These are phyloP conservation scores for Leptopilina drosophilae DNA, from an alignment of 2,888 invertebrate species.

Conservation along the genomic window DNA sequence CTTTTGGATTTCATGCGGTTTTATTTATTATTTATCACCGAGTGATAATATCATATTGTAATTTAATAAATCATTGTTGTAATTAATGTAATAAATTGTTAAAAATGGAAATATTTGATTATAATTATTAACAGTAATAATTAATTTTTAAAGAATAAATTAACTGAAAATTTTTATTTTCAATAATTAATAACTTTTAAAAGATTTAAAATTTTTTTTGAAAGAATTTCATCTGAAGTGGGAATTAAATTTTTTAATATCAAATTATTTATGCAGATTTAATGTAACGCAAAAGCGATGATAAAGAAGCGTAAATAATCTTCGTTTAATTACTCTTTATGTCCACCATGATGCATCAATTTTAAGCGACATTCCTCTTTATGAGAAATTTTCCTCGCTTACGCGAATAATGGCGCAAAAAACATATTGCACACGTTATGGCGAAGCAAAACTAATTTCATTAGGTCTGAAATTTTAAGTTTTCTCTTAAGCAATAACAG, in stretches of 20 bases:
- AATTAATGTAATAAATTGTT: too few species aligned
- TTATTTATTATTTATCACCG: too few species aligned
- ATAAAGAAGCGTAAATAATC: constrained; percentile 10
- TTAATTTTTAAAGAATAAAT: too few species aligned
- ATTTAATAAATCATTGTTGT: too few species aligned
- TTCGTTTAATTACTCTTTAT: constrained; percentile 37
- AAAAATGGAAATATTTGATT: too few species aligned
- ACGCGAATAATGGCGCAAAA: neutral
- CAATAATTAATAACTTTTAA: too few species aligned
- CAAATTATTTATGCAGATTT: constrained; percentile 27
- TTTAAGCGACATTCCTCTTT: constrained; percentile 27
- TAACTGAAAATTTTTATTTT: too few species aligned
- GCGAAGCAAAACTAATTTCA: constrained; percentile 11
- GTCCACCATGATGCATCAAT: constrained; percentile 32
- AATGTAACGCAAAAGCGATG: neutral
- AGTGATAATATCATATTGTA: too few species aligned
- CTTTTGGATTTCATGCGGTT: too few species aligned
- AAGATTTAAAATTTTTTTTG: too few species aligned
- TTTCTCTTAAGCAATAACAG: neutral
- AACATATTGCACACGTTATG: neutral
- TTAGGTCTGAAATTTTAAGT: neutral
- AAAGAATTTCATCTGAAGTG: neutral
- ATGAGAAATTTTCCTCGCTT: constrained; percentile 19
- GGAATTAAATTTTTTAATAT: constrained; percentile 1
- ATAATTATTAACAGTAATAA: too few species aligned